A percentile compares a stretch with the other conserved stretches of the same genome.
Conservation (phyloP, 1,140 invertebrate species). For the Liolophura sinensis region DNA sequence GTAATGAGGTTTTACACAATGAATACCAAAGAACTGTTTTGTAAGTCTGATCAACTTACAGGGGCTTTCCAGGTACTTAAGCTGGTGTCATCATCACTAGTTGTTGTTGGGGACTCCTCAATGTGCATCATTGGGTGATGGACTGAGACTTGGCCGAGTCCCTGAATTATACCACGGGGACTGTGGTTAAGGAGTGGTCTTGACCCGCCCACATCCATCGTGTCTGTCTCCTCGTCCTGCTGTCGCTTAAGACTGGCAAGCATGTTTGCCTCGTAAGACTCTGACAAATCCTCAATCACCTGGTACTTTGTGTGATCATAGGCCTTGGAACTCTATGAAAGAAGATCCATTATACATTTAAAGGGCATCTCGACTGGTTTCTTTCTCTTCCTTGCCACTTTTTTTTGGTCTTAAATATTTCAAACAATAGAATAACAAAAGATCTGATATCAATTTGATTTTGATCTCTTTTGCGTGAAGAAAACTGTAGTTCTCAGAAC, state of each 20-base stretch:
- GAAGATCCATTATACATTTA: too few species aligned
- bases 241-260: constrained; percentile 42
- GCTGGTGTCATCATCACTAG: constrained; percentile 44
- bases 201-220: constrained; percentile 14
- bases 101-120: constrained; percentile 38
- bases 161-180: background rate
- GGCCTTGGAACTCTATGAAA: constrained; percentile 12
- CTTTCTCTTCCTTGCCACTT: too few species aligned
- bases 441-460: too few species aligned
- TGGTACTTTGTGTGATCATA: constrained; percentile 46
- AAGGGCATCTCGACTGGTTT: too few species aligned
- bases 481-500: too few species aligned
- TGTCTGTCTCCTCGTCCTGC: constrained; percentile 34
- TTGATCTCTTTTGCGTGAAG: too few species aligned
- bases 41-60: constrained; percentile 29
- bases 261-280: constrained; percentile 48
- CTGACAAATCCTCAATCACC: constrained; percentile 38
- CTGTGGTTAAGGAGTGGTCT: constrained; percentile 3
- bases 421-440: too few species aligned
- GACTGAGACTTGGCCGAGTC: background rate
- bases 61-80: constrained; percentile 46
- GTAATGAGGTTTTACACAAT: background rate
- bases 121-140: constrained; percentile 14
- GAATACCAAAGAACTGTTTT: constrained; percentile 13
- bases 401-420: too few species aligned